phyloP scores from a whole-genome alignment of 2,113 vertebrate genomes.

The Brevimyrus niger region DNA sequence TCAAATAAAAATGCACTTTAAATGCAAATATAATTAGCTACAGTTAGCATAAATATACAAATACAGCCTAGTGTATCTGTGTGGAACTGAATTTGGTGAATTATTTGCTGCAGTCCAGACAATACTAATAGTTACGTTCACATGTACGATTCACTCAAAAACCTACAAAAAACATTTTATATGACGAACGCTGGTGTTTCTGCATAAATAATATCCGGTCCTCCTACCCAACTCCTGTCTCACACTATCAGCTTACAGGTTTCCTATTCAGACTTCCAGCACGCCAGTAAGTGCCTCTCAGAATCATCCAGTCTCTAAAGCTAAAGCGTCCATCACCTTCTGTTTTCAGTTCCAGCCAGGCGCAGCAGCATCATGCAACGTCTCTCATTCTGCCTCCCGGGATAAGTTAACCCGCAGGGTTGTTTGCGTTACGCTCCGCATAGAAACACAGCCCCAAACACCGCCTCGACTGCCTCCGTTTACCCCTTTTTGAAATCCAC shows the following conservation, averaged over 20 bases:
- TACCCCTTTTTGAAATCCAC: background rate
- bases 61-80: background rate
- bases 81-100: background rate
- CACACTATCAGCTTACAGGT: background rate
- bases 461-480: background rate
- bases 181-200: background rate
- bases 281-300: background rate
- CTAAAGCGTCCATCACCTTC: background rate
- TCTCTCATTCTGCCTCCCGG: background rate
- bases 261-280: background rate
- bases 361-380: background rate
- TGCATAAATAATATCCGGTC: background rate
- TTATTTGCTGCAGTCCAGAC: background rate
- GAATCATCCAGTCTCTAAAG: background rate
- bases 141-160: background rate
- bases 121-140: background rate
- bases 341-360: background rate
- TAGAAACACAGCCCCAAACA: background rate
- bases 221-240: background rate
- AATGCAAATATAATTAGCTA: background rate
- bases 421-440: background rate
- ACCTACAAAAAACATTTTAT: background rate
- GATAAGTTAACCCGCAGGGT: background rate
- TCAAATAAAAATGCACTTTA: background rate
- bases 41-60: conserved; percentile 6